Base-by-base conservation (phyloP, 2,113 vertebrate species). In the Sander vitreus region DNA sequence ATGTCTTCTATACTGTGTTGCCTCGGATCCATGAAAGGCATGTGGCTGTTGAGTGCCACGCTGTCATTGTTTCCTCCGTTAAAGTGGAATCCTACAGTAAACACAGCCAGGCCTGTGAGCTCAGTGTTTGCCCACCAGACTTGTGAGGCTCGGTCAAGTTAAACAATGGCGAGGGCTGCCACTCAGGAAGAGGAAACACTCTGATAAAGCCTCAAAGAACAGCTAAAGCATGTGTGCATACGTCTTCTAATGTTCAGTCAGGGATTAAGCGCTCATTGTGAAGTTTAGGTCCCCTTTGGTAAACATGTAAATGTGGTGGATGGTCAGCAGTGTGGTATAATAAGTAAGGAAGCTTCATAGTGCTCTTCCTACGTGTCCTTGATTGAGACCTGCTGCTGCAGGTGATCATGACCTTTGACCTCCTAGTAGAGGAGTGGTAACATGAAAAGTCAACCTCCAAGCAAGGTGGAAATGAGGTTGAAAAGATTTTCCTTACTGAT, bases 91-190 rank as follows among this genome's bases (percentile, higher is more conserved):
- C 84, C 83, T 66, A 23, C 39, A 9, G 76, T 84, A 79, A 86
- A 91, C 82, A 78, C 25, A 3, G 69, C 21, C 70, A 0, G 50
- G 50, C 39, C 71, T 54, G 64, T 1, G 43, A 55, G 25, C 16
- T 68, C 76, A 59, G 19, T 83, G 78, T 85, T 85, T 87, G 85
- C 50, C 69, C 54, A 81, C 18, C 0, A 1, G 70, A 47, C 71
- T 58, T 14, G 23, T 60, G 73, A 84, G 65, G 55, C 80, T 76
- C 50, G 7, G 75, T 76, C 71, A 66, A 73, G 87, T 80, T 60
- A 73, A 89, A 91, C 84, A 88, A 67, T 55, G 67, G 51, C 10
- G 86, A 74, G 67, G n/a, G 76, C 45, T 19, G 60, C 30, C 60
- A 51, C 30, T 74, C 75, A 75, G 71, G 79, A 78, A 88, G 79